phyloP scores from a whole-genome alignment of 2,797 vertebrate genomes.

The Sparus aurata region DNA sequence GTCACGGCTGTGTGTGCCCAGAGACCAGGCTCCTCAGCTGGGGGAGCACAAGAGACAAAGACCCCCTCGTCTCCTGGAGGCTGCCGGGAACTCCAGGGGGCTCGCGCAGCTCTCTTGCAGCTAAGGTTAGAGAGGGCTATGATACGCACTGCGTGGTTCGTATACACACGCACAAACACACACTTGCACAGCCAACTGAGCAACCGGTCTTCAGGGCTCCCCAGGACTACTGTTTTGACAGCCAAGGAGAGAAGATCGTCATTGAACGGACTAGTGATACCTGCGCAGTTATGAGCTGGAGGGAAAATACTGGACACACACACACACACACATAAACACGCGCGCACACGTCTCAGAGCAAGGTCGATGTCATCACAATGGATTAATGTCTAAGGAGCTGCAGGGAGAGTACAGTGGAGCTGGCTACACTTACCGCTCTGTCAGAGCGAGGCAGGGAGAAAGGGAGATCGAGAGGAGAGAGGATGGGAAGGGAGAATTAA shows the following conservation, averaged over 20 bases:
- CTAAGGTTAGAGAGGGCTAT: constrained; percentile 81
- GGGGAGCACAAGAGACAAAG: constrained; percentile 75
- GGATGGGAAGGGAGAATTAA: constrained; percentile 71
- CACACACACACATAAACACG: constrained; percentile 58
- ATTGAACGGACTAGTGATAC: constrained; percentile 86
- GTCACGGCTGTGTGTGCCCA: constrained; percentile 75
- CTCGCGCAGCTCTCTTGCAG: constrained; percentile 79
- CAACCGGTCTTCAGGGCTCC: constrained; percentile 84
- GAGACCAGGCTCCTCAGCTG: constrained; percentile 81
- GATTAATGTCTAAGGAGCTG: constrained; percentile 88
- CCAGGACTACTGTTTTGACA: constrained; percentile 85
- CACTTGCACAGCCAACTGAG: constrained; percentile 74
- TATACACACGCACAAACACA: constrained; percentile 21
- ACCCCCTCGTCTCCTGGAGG: constrained; percentile 75
- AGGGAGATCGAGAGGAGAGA: constrained; percentile 66
- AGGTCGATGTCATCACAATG: constrained; percentile 90
- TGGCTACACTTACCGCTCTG: constrained; percentile 85
- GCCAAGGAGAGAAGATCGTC: constrained; percentile 84
- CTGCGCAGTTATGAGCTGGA: constrained; percentile 81
- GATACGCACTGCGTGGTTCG: constrained; percentile 62
- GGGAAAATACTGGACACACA: constrained; percentile 74
- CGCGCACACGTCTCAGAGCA: constrained; percentile 83
- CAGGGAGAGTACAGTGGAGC: constrained; percentile 84
- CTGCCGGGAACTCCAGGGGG: constrained; percentile 70
- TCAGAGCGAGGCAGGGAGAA: constrained; percentile 78